Percentiles rank a stretch among this genome's conserved stretches.
Conservation (phyloP, 2,113 vertebrate genomes). For the Cyprinodon variegatus region DNA sequence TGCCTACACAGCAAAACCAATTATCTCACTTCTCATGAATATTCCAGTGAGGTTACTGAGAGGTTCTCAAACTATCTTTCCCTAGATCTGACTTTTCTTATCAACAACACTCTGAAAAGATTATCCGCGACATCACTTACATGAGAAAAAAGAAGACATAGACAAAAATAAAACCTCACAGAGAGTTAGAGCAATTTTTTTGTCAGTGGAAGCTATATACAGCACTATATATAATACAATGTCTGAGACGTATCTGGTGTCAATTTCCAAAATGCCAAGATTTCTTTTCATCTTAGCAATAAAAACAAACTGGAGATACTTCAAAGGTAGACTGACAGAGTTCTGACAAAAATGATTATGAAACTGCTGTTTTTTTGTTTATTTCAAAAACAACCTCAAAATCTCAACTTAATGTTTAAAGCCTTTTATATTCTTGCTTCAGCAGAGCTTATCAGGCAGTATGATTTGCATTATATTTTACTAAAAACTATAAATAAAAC, state of each 20-base stretch:
- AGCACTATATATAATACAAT: constrained; percentile 18
- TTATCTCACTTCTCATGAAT: constrained; percentile 46
- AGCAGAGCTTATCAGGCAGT: not conserved
- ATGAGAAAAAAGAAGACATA: constrained; percentile 27
- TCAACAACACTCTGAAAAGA: constrained; percentile 27
- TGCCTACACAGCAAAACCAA: constrained; percentile 40
- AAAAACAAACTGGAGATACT: constrained; percentile 18
- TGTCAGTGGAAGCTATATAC: constrained; percentile 18
- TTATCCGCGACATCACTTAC: constrained; percentile 28
- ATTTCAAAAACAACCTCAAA: constrained; percentile 18
- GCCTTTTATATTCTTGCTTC: not conserved
- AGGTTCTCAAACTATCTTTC: constrained; percentile 35
- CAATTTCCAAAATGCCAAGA: constrained; percentile 11
- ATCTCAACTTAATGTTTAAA: not conserved
- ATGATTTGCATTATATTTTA: not conserved
- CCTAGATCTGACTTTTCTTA: constrained; percentile 41
- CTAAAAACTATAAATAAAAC: not conserved
- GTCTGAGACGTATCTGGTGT: constrained; percentile 19
- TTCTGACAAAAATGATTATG: constrained; percentile 5
- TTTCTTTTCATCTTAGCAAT: constrained; percentile 21
- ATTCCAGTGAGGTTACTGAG: constrained; percentile 46
- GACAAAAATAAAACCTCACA: constrained; percentile 40
- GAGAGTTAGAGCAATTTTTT: constrained; percentile 14
- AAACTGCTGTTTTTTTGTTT: constrained; percentile 14
- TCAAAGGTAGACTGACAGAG: constrained; percentile 15